Base-by-base conservation (phyloP, 2,113 vertebrate species). In the Conger conger region DNA sequence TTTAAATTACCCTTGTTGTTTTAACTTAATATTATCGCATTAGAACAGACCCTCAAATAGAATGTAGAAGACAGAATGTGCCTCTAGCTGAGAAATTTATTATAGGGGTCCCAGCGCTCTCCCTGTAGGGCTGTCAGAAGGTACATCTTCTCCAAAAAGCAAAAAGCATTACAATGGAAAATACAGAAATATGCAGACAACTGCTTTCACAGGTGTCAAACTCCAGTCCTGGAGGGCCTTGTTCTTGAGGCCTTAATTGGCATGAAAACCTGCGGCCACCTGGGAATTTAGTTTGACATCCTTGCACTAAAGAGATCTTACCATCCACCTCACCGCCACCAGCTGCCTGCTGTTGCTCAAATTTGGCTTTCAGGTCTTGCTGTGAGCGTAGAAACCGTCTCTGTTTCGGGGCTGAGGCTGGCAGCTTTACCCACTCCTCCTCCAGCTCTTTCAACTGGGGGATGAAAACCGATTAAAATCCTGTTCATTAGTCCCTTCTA, bases 351-450 rank as follows among this genome's bases (percentile, higher is more conserved):
- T 99, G 97, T 89, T 99, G 97, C 87, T 99, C 96, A 92, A 99
- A 96, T 88, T 99, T 99, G 38, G 96, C 96, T 93, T 97, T 99
- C 83, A 99, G 91, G 87, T 99, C 98, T 92, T 99, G 98, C 76
- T 99, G 98, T n/a, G 98, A 99, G 86, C 98, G 98, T 80, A 99
- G 89, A 92, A 98, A 99, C 17, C 97, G 91, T 79, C 80, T 95
- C 90, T 98, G 98, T 87, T 96, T 99, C 45, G 98, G 96, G 88
- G 94, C 93, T 63, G 94, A 87, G 1, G 95, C 89, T 23, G 97
- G 96, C 40, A 99, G 89, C 94, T 98, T 99, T 79, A 96, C 94
- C 98, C 98, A 99, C 89, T 99, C 98, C 92, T 99, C 98, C 92
- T 99, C 98, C 85, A 99, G 90, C 79, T 99, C 98, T 93, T 99